phyloP scores from a whole-genome alignment of 2,113 vertebrate genomes.

The sheep (Ovis aries) region ARS-UI_Ramb_v3.0 NC_056058.1:39320001-39320500 shows the following conservation, averaged over 20 bases:
- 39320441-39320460: neutral
- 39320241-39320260: neutral
- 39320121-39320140: neutral
- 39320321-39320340: neutral
- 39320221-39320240: neutral
- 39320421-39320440: neutral
- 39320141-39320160: neutral
- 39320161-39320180: neutral
- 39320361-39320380: neutral
- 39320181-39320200: neutral
- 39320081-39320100: neutral
- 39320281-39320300: neutral
- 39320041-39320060: neutral
- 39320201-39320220: neutral
- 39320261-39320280: neutral
- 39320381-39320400: neutral
- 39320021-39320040: neutral
- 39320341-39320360: neutral
- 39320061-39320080: neutral
- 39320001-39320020: neutral
- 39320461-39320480: neutral
- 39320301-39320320: neutral
- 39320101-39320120: neutral
- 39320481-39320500: neutral
- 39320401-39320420: neutral